phyloP scores from a whole-genome alignment of 2,888 invertebrate species.

The Sarcophaga subvicina region DNA sequence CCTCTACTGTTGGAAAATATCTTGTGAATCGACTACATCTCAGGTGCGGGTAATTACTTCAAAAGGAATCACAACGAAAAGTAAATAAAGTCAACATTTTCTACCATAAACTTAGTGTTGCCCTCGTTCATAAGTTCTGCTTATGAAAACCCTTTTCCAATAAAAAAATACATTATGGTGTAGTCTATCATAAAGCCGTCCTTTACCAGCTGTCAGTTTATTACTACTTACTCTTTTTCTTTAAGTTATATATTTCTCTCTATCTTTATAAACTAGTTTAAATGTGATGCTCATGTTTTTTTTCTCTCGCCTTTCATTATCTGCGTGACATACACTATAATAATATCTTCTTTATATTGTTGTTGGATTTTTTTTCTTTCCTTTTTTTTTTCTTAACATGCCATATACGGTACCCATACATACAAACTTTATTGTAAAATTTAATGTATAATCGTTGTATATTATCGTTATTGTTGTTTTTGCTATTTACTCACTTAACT shows the following conservation, averaged over 20 bases:
- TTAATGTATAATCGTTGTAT: neutral
- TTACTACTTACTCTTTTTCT: neutral
- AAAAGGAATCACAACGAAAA: too few relatives aligned
- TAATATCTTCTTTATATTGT: slow-evolving; percentile 33
- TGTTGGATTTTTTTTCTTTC: slow-evolving; percentile 21
- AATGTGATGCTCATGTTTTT: slow-evolving; percentile 10
- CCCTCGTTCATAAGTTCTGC: too few relatives aligned
- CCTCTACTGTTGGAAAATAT: too few relatives aligned
- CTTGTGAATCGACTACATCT: too few relatives aligned
- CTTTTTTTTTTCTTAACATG: slow-evolving; percentile 15
- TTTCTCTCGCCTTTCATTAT: slow-evolving; percentile 8
- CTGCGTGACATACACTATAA: slow-evolving; percentile 1
- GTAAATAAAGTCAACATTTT: too few relatives aligned
- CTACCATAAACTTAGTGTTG: too few relatives aligned
- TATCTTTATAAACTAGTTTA: slow-evolving; percentile 40
- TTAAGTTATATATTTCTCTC: neutral
- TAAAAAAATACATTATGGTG: too few relatives aligned
- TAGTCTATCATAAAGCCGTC: too few relatives aligned
- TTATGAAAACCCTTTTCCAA: too few relatives aligned
- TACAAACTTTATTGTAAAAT: neutral
- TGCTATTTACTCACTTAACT: slow-evolving; percentile 12
- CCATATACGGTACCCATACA: slow-evolving; percentile 5
- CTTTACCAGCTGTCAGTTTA: too few relatives aligned
- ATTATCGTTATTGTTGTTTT: slow-evolving; percentile 13
- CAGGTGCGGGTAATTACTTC: too few relatives aligned